phyloP scores from a whole-genome alignment of 1,140 invertebrate genomes.

The Gerris buenoi region DNA sequence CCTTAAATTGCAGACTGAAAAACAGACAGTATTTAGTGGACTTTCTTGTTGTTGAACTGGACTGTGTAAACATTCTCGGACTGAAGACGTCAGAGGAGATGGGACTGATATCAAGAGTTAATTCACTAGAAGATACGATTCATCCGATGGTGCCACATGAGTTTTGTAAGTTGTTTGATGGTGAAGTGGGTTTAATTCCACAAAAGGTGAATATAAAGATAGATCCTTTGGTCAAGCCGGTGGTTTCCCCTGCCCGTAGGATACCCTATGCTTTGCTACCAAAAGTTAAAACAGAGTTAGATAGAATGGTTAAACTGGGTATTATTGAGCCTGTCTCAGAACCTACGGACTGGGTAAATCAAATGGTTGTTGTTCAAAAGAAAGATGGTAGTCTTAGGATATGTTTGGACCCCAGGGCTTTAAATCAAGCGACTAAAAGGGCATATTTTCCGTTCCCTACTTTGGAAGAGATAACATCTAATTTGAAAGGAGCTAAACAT shows the following conservation, averaged over 20 bases:
- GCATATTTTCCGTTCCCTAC: neutral
- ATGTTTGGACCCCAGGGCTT: neutral
- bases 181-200: slow-evolving; percentile 10
- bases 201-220: slow-evolving; percentile 6
- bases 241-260: neutral
- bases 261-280: neutral
- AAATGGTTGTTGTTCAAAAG: neutral
- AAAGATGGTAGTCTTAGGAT: neutral
- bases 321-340: neutral
- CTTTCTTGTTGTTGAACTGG: slow-evolving; percentile 5
- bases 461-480: neutral
- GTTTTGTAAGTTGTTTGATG: slow-evolving; percentile 3
- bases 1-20: slow-evolving; percentile 2
- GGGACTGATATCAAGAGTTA: neutral
- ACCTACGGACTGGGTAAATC: neutral
- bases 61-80: slow-evolving; percentile 9
- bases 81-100: too few species aligned
- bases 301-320: neutral
- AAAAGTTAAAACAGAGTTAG: neutral
- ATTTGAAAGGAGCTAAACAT: neutral
- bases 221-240: slow-evolving; percentile 5
- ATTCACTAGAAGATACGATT: neutral
- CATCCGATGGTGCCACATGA: slow-evolving; percentile 2
- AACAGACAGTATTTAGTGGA: slow-evolving; percentile 4
- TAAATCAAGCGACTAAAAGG: neutral